Evolutionary conservation across 1,140 invertebrate species (phyloP).

Genomic region (Anoplophora glabripennis): DNA sequence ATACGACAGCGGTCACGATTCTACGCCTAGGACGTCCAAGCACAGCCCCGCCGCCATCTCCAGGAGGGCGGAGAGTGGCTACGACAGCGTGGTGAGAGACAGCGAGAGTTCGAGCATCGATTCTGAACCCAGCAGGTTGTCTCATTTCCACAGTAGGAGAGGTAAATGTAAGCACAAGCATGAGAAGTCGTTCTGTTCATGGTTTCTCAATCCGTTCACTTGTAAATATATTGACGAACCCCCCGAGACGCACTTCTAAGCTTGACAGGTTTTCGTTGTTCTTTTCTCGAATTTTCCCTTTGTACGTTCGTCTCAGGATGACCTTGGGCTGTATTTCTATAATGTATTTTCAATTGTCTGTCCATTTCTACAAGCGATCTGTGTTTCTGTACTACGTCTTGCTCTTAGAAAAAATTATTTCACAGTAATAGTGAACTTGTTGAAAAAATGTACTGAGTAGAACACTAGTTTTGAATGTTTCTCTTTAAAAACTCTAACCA

Average conservation of each 20-base stretch:
- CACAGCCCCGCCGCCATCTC: slow-evolving; percentile 71
- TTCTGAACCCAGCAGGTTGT: slow-evolving; percentile 68
- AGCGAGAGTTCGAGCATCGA: slow-evolving; percentile 81
- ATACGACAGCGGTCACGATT: slow-evolving; percentile 77
- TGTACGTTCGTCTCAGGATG: slow-evolving; percentile 11
- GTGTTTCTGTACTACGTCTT: slow-evolving; percentile 3
- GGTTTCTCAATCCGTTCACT: slow-evolving; percentile 65
- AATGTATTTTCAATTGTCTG: slow-evolving; percentile 1
- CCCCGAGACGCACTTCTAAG: slow-evolving; percentile 48
- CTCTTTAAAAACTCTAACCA: neutral
- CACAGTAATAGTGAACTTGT: neutral
- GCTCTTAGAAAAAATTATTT: neutral
- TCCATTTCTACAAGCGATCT: slow-evolving; percentile 1
- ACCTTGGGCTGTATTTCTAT: slow-evolving; percentile 17
- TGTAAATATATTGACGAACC: slow-evolving; percentile 65
- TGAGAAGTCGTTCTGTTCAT: slow-evolving; percentile 61
- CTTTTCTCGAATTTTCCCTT: neutral
- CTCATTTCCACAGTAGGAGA: slow-evolving; percentile 60
- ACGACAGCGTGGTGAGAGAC: slow-evolving; percentile 84
- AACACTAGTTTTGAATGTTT: no score
- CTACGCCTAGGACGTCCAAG: slow-evolving; percentile 72
- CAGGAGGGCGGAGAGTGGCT: slow-evolving; percentile 77
- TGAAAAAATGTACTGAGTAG: neutral
- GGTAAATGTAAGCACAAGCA: slow-evolving; percentile 54
- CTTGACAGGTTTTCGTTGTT: slow-evolving; percentile 10